Base-by-base conservation (phyloP, 1,140 invertebrate genomes). In the Neodiprion pinetum region DNA sequence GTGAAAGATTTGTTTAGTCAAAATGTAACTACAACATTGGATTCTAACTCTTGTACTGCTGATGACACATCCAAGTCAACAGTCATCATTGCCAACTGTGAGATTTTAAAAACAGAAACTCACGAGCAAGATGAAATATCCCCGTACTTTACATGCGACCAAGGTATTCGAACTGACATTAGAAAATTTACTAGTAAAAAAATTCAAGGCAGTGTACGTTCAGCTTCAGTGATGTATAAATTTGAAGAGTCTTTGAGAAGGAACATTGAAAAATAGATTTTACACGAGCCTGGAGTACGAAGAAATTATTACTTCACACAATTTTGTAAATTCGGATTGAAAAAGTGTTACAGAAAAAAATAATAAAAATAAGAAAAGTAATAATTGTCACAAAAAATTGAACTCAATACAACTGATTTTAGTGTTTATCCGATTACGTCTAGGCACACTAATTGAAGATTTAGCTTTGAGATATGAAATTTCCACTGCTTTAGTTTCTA, bases 181-280 rank as follows among this genome's bases (percentile, higher is more conserved):
- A 75, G 28, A 50, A 77, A 72, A 49, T 50, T 70, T 11, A 49
- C n/a, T 67, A 72, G 48, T 72, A 72, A 75, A 69, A 72, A 17
- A 50, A 67, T 71, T 74, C 75, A 75, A 72, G 74, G 71, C 50
- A 75, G 8, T 12, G 23, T 73, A 71, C 66, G 67, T 66, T 12
- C 73, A 69, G 8, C 48, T n/a, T 74, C 48, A 67, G 47, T 40
- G 48, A 73, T 73, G 72, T n/a, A 48, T 69, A 68, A 73, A n/a
- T 73, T 73, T 48, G 72, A 21, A 21, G 17, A 21, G 17, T 21
- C 17, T 21, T 21, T 21, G 17, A 21, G 1, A 21, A 21, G 17
- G 69, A 73, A 53, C 67, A 50, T 73, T 68, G n/a, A 69, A 73
- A 73, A 23, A 61, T 21, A 21, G 61, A 72, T 72, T 72, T 72